These are phyloP conservation scores for Sycon ciliatum DNA, from an alignment of 37 sponge, comb jelly and placozoan species.

Conservation along the genomic window DNA sequence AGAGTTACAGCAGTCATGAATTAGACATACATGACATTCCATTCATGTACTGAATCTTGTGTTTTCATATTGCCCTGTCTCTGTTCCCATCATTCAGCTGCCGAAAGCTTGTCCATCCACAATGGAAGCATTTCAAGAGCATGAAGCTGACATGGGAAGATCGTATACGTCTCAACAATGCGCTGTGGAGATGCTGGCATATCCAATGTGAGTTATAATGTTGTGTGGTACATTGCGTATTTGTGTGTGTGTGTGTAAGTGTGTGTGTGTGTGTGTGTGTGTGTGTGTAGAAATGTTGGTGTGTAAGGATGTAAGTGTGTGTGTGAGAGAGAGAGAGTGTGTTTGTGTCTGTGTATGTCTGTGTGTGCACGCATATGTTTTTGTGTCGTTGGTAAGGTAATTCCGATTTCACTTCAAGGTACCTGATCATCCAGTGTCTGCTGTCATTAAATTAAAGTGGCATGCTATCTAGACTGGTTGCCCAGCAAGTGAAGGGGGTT, in stretches of 20 bases:
- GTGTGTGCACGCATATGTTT: too few species aligned
- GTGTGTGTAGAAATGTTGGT: not conserved
- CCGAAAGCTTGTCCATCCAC: slow-evolving; percentile 66
- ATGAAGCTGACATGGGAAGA: slow-evolving; percentile 54
- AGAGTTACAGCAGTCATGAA: too few species aligned
- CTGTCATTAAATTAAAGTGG: too few species aligned
- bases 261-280: not conserved
- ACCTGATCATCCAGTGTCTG: too few species aligned
- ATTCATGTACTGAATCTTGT: not conserved
- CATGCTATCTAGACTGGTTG: too few species aligned
- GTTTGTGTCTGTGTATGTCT: too few species aligned
- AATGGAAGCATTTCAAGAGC: slow-evolving; percentile 83
- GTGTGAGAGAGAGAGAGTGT: too few species aligned
- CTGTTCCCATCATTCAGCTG: slow-evolving; percentile 25
- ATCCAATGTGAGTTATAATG: slow-evolving; percentile 53
- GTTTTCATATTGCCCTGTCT: not conserved
- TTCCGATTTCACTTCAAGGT: too few species aligned
- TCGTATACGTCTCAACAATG: slow-evolving; percentile 67
- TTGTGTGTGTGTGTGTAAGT: not conserved
- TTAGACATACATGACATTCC: too few species aligned
- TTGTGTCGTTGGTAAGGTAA: too few species aligned
- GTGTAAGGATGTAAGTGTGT: too few species aligned
- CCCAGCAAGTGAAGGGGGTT: too few species aligned
- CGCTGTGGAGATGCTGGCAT: slow-evolving; percentile 90
- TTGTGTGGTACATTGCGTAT: not conserved